Evolutionary conservation across 2,797 vertebrate genomes (phyloP).

Genomic region (Acanthiza pusilla): DNA sequence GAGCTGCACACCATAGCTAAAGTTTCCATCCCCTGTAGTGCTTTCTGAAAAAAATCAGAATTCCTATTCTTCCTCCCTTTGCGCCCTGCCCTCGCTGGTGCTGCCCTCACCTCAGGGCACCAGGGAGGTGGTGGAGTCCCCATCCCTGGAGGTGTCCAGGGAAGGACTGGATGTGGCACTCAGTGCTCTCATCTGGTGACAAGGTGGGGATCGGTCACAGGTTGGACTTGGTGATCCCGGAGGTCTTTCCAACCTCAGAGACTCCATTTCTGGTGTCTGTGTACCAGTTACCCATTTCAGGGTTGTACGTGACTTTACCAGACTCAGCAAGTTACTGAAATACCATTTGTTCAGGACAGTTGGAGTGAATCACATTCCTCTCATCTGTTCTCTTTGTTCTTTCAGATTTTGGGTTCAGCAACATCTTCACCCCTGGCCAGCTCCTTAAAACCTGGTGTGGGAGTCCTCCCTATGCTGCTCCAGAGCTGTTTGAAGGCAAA

Average conservation of each 20-base stretch:
- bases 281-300: neutral
- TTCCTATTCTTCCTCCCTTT: neutral
- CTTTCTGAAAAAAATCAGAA: neutral
- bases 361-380: neutral
- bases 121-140: rapidly evolving
- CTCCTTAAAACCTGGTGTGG: constrained; percentile 98
- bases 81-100: neutral
- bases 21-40: neutral
- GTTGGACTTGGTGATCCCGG: neutral
- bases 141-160: neutral
- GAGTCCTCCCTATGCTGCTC: constrained; percentile 95
- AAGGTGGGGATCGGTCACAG: neutral
- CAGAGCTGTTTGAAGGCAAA: constrained; percentile 96
- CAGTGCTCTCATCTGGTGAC: neutral
- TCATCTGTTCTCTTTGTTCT: neutral
- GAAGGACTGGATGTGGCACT: neutral
- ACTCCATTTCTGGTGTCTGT: neutral
- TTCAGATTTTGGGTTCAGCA: constrained; percentile 98
- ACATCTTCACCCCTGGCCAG: constrained; percentile 94
- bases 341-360: neutral
- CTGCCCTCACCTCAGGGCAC: neutral
- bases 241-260: neutral
- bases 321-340: neutral
- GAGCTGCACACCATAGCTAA: neutral
- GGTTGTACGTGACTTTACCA: neutral